Percentiles rank a stretch among this genome's conserved stretches.
phyloP scores from a whole-genome alignment of 2,113 vertebrate genomes.

The Cyprinodon brontotheroides region DNA sequence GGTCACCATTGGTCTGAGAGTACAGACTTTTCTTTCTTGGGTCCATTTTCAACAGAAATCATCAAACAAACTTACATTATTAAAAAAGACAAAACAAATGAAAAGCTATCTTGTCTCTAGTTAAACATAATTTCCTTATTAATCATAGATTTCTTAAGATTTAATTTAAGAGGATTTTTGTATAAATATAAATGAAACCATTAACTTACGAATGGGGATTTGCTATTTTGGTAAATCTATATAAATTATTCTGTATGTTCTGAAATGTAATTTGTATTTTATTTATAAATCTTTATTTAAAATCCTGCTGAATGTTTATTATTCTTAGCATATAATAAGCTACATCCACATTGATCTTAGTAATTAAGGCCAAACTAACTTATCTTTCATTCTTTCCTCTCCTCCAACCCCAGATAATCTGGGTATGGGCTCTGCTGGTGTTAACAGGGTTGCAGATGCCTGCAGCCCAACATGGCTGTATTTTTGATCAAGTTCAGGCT shows the following conservation, averaged over 20 bases:
- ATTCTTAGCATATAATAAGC: background rate
- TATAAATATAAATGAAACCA: no score
- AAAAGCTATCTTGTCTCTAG: no score
- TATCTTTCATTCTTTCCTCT: constrained; percentile 21
- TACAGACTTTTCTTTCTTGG: no score
- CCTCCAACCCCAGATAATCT: constrained; percentile 17
- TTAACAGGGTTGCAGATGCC: constrained; percentile 47
- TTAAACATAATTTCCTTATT: no score
- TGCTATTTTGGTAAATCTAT: background rate
- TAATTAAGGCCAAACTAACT: background rate
- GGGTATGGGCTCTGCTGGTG: constrained; percentile 38
- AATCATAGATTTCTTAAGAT: no score
- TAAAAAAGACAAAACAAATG: no score
- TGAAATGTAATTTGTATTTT: background rate
- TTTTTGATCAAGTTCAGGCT: constrained; percentile 77
- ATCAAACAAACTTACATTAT: no score
- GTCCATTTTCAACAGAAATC: no score
- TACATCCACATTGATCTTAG: background rate
- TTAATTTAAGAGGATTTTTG: no score
- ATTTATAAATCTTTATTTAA: background rate
- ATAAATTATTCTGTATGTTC: background rate
- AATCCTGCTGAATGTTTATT: background rate
- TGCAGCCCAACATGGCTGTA: constrained; percentile 60
- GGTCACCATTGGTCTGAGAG: no score
- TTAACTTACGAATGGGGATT: no score